Evolutionary conservation across 2,888 invertebrate genomes (phyloP).

Genomic region (Pogonocherus hispidulus): DNA sequence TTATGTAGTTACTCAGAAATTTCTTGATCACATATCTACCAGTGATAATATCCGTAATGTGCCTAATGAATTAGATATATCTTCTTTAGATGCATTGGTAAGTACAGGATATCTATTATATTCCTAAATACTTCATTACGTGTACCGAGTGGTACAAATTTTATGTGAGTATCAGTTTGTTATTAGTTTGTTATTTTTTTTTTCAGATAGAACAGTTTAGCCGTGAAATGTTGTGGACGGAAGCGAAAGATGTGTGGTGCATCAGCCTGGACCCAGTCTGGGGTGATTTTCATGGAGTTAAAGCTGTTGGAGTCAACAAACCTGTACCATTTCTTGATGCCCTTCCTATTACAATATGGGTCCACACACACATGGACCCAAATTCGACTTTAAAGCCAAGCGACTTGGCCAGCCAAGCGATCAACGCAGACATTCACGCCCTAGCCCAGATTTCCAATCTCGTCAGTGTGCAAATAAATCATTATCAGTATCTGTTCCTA

Average conservation of each 20-base stretch:
- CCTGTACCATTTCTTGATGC: conserved; percentile 88
- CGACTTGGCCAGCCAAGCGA: conserved; percentile 12
- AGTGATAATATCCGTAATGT: conserved; percentile 69
- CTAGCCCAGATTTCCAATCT: conserved; percentile 87
- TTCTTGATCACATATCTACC: conserved; percentile 77
- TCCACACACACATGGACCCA: conserved; percentile 71
- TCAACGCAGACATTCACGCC: conserved; percentile 80
- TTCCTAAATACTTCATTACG: too few relatives aligned
- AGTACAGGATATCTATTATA: conserved; percentile 38
- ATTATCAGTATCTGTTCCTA: conserved; percentile 92
- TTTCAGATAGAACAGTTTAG: conserved; percentile 62
- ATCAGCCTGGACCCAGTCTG: conserved; percentile 90
- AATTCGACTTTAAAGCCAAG: conserved; percentile 61
- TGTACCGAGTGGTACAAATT: neutral
- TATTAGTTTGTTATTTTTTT: conserved; percentile 3
- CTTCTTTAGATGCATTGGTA: conserved; percentile 61
- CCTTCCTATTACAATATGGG: conserved; percentile 90
- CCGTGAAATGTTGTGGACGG: conserved; percentile 78
- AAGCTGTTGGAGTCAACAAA: conserved; percentile 80
- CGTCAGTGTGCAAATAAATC: conserved; percentile 91
- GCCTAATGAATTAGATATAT: conserved; percentile 61
- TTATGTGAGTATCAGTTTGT: neutral
- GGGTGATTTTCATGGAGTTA: conserved; percentile 91
- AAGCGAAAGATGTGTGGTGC: conserved; percentile 91
- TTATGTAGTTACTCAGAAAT: conserved; percentile 86